Evolutionary conservation across 2,113 vertebrate species (phyloP), one percentile per base, ranked within the genome.

Genomic region (Mastomys coucha): DNA sequence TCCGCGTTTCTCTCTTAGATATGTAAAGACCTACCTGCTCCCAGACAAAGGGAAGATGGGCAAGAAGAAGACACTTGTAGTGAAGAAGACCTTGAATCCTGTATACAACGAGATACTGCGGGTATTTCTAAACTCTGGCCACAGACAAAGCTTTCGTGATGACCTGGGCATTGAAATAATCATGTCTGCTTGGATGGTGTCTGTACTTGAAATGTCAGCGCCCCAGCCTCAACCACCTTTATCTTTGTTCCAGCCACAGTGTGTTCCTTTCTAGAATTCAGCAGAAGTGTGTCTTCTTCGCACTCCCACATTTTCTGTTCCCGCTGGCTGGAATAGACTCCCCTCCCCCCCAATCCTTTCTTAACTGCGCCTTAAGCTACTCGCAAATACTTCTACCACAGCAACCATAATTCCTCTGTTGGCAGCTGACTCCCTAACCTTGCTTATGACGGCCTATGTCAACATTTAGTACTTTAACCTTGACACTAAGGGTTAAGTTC

Each of bases 11-110:
- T 77, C 87, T 96, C 98, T 98, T 91, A 99, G 99, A 77, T 99
- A 99, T 92, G 99, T 99, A 42, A 99, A 99, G 98, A 99, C 99
- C 97, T 99, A 99, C 97, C 98, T 99, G 93, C 98, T 99, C 96
- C 99, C 99, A 95, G 99, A 99, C 91, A 99, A 99, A 97, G 98
- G 99, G 72, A 99, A 99, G 93, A 93, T 99, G 97, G 99, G 99
- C 94, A 99, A 99, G 98, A 99, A 99, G 97, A 99, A 99, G 98
- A 99, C 99, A 0, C 96, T 98, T 0, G 98, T 99, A n/a, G 99
- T 99, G 97, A 99, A 99, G 98, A 99, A 99, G 97, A 99, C 99
- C 0, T 96, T 99, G 86, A 99, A 99, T 98, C 99, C 99, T 26
- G 99, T 99, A 91, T 99, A 99, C 90, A 99, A 99, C 76, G 99